Percentiles rank a stretch among this genome's conserved stretches.
These are phyloP conservation scores for Diorhabda carinulata DNA, from an alignment of 1,140 invertebrate species.

Conservation along the genomic window DNA sequence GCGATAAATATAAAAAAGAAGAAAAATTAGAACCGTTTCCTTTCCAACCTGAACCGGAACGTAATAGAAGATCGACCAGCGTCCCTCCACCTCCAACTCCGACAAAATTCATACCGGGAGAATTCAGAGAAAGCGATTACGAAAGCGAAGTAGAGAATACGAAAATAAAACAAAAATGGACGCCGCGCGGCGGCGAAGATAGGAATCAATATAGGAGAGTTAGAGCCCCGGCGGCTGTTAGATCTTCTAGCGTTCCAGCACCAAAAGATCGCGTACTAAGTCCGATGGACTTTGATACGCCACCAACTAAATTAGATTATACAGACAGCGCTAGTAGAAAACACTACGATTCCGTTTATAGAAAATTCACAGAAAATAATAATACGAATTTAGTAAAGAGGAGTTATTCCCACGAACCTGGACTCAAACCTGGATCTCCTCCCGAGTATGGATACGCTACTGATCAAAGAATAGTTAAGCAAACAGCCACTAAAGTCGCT, in stretches of 20 bases:
- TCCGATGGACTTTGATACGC: conserved; percentile 60
- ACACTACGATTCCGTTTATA: conserved; percentile 29
- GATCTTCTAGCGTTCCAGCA: conserved; percentile 50
- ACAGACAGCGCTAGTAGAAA: conserved; percentile 31
- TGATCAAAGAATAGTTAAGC: conserved; percentile 49
- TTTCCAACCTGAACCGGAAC: conserved; percentile 48
- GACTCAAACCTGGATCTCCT: conserved; percentile 44
- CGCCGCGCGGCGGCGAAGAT: conserved; percentile 56
- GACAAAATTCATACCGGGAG: conserved; percentile 64
- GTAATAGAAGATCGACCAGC: conserved; percentile 39
- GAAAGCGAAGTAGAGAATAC: conserved; percentile 64
- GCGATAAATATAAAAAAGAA: conserved; percentile 48
- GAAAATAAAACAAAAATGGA: conserved; percentile 59
- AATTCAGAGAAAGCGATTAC: conserved; percentile 67
- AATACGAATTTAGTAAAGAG: conserved; percentile 38
- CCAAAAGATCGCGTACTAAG: conserved; percentile 52
- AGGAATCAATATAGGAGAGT: conserved; percentile 60
- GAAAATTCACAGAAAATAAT: conserved; percentile 33
- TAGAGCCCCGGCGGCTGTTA: conserved; percentile 49
- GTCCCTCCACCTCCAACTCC: conserved; percentile 54
- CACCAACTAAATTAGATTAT: conserved; percentile 43
- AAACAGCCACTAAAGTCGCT: conserved; percentile 53
- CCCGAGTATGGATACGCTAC: conserved; percentile 57
- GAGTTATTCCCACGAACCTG: conserved; percentile 39
- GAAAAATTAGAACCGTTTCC: conserved; percentile 50